Evolutionary conservation across 2,113 vertebrate genomes (phyloP), one percentile per base, ranked within the genome.

Genomic region (Prunella himalayana): DNA sequence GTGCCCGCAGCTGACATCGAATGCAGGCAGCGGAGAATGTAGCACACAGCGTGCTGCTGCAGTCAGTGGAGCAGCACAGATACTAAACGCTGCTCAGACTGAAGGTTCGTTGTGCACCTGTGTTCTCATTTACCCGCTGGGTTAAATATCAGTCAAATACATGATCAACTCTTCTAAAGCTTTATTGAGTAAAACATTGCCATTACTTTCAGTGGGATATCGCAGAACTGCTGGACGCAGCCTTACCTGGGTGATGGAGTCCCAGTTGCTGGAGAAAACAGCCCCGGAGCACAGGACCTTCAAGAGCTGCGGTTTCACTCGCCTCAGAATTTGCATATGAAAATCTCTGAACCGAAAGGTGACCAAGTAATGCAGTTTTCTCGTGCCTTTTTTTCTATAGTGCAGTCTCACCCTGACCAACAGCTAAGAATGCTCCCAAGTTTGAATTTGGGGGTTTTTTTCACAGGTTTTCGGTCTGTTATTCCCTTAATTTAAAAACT

Each of bases 191-290:
- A 21, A 84, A 66, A 11, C 7, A 3, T 59, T 44, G 6, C 60
- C 6, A 0, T 56, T 64, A 19, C 3, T 86, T 76, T n/a, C 31
- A 41, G n/a, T 11, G 11, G 22, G 12, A 37, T 21, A 2, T 31
- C 0, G 0, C 24, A 11, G 9, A 50, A 20, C 13, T 42, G 42
- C 37, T 33, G 25, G 45, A 18, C 4, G 7, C 11, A 27, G 56
- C 57, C 49, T 35, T 23, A 24, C 25, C 35, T 23, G 39, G 31
- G 27, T 3, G 2, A 6, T 4, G 28, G 31, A 70, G 22, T 41
- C 14, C 3, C 0, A 0, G 9, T 7, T 1, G 0, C 44, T 54
- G 7, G 33, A 63, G 45, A 13, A 31, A 23, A 9, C 24, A 7
- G 24, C 12, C 35, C 19, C 39, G 39, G 15, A 39, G 45, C 13